Base-by-base conservation (phyloP, 30 jellyfish, hydroid and myxozoan genomes). In the Aurelia aurita complex sp. Pacific region DNA sequence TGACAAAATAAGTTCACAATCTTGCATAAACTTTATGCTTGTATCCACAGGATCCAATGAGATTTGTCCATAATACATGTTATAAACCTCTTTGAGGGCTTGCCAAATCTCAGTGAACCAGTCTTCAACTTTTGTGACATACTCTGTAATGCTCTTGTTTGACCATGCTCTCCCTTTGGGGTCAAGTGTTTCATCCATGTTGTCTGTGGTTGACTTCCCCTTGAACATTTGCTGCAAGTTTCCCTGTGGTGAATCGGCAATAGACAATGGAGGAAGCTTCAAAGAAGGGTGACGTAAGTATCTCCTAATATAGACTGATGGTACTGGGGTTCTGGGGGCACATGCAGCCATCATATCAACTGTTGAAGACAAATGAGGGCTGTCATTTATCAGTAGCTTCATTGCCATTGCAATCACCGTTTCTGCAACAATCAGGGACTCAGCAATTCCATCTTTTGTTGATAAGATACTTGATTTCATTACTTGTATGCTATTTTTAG, bases 141-240 rank as follows among this genome's bases (percentile, higher is more conserved):
- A 80, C 14, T 95, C 95, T 43, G 95, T 89, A 35, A 95, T 82
- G 70, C 93, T 85, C 79, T 90, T 90, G 52, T 81, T 90, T 11
- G 99, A 95, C 99, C 97, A 95, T 14, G 96, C 97, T 80, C 82
- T 90, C 33, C 97, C 99, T 54, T 88, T 85, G 13, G 97, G 97
- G 12, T 88, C 98, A 23, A 90, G 87, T 32, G 64, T 79, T 35
- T 90, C 94, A 64, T 79, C 96, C 4, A 53, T 32, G 18, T 80
- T 54, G 29, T 46, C 94, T 3, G 84, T 43, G 13, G 51, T 18
- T n/a, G 89, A 18, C 67, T 77, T 63, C 42, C 59, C 77, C 64
- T 74, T 89, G 79, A 89, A 89, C 67, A 85, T 65, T 69, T 81
- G 90, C 73, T 66, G 89, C 64, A 95, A 54, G 66, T 64, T 74